Evolutionary conservation across 64 coral and sea anemone genomes (phyloP), one percentile per base, ranked within the genome.

Genomic region (Anthopleura sola): DNA sequence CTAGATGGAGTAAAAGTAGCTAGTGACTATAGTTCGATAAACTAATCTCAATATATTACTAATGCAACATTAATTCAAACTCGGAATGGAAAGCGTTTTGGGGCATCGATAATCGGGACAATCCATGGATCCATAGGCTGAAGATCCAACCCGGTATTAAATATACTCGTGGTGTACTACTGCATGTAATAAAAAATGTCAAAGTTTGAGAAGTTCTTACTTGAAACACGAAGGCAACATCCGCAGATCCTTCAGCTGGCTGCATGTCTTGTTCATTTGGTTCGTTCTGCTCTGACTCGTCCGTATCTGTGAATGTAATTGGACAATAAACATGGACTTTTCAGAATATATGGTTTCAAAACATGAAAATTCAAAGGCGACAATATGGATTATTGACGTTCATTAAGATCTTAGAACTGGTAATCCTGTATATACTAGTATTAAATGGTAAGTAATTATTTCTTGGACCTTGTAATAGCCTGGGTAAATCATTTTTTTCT

Each of bases 191-290:
- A 53, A 53, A 1, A 13, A 53, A 12, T 53, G 6, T 13, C 11
- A 53, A 12, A 0, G 50, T 14, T 15, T 71, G 14, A 14, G 13
- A 8, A 4, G 66, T 36, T 71, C 66, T 71, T 71, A 71, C 66
- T 71, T 71, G 66, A 34, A 71, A 71, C 66, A 71, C 66, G 66
- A 71, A 71, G 66, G 34, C 34, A 71, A 71, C 3, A 28, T 71
- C 66, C 29, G 66, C 29, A 34, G 66, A 34, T 10, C 28, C 34
- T 71, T 33, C 29, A 28, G 11, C 12, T n/a, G n/a, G n/a, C 28
- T 71, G 8, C 66, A 71, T 71, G 7, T 71, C 11, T 71, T 34
- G 31, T 62, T 0, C 10, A 28, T 71, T 71, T 14, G 29, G 14
- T 15, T 71, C 14, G 21, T 0, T 23, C 58, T 14, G 66, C 34